A percentile compares a stretch with the other conserved stretches of the same genome.
phyloP scores from a whole-genome alignment of 2,888 invertebrate genomes.

The Onchidella celtica region DNA sequence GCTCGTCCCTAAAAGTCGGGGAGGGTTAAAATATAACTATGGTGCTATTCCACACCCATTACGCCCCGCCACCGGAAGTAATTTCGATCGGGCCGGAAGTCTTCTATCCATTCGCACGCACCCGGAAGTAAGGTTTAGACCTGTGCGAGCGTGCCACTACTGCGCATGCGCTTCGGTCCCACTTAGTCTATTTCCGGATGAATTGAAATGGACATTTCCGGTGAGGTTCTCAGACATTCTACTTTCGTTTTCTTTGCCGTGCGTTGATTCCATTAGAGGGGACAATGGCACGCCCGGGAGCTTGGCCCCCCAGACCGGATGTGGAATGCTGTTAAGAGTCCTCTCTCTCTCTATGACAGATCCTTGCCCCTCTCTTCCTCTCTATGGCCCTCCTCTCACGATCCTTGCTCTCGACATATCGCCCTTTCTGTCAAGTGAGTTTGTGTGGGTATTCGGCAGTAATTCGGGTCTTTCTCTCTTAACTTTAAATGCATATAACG shows the following conservation, averaged over 20 bases:
- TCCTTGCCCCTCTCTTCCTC: not conserved
- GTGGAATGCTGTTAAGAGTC: conserved; percentile 45
- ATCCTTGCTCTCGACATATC: not conserved
- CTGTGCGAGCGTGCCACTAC: conserved; percentile 46
- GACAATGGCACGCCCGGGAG: conserved; percentile 54
- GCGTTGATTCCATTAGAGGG: conserved; percentile 54
- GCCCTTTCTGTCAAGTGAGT: not conserved
- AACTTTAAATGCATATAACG: too few relatives aligned
- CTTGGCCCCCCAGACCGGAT: conserved; percentile 40
- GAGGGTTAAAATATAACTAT: conserved; percentile 46
- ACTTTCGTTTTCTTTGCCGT: conserved; percentile 47
- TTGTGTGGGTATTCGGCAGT: too few relatives aligned
- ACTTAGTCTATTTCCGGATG: conserved; percentile 54
- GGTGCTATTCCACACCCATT: conserved; percentile 50
- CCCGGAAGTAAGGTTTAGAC: conserved; percentile 49
- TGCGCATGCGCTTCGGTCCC: conserved; percentile 48
- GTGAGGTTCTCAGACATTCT: conserved; percentile 45
- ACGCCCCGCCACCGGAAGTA: conserved; percentile 44
- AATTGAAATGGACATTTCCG: conserved; percentile 53
- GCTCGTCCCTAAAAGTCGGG: not conserved
- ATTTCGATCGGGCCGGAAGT: conserved; percentile 51
- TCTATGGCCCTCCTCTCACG: not conserved
- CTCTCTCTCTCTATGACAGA: conserved; percentile 7
- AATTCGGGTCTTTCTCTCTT: not conserved
- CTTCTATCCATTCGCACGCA: conserved; percentile 52